Evolutionary conservation across 2,113 vertebrate genomes (phyloP), one percentile per base, ranked within the genome.

Genomic region (Antennarius striatus): DNA sequence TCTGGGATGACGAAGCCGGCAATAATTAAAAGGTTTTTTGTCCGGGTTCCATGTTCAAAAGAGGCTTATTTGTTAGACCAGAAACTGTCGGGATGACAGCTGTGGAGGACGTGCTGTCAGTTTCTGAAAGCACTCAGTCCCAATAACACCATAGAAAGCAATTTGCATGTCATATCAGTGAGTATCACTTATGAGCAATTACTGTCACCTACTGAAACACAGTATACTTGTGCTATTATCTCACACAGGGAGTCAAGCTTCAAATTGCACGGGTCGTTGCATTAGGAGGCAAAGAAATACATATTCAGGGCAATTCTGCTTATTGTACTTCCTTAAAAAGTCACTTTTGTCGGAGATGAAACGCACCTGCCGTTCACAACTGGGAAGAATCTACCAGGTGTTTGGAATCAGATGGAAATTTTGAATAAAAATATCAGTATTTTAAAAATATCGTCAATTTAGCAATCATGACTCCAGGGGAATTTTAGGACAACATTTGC

Each of bases 161-260:
- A 83, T 86, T 77, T 80, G 66, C 72, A 83, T 77, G 71, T 73
- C 67, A 64, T 43, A 63, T 71, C 73, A 68, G 52, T 49, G 63
- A 70, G 68, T 61, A 75, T 83, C 84, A 82, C 68, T 82, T 80
- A 78, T 49, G 51, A 73, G 66, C 82, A 84, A 86, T 86, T 88
- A 86, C 72, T 75, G 72, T 85, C 81, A 63, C 45, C 30, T 4
- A 42, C 39, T 73, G 50, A 73, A 77, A 85, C 63, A 61, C 69
- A 75, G 56, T 65, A 65, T 14, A 63, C 75, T 68, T 72, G 60
- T 42, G 56, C 66, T 56, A 77, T 75, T 84, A 68, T 61, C 75
- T 75, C 63, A 77, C 55, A 57, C 1, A 6, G 48, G 9, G 32
- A 77, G 64, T 68, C 62, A 61, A 67, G 74, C 59, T 63, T 77